Conservation (phyloP, 2,888 invertebrate genomes). For the Megastigmus dorsalis region DNA sequence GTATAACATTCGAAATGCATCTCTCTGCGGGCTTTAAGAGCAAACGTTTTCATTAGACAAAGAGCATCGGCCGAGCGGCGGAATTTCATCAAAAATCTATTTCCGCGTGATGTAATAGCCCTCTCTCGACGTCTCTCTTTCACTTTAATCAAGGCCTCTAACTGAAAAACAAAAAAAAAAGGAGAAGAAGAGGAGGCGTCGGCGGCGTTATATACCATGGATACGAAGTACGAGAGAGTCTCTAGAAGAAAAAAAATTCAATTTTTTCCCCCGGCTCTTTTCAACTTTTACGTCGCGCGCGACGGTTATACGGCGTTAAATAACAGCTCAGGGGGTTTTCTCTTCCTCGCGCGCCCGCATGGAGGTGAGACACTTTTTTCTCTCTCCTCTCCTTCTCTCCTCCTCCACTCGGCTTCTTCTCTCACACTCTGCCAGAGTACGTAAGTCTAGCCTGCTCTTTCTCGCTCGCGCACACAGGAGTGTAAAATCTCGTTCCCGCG, state of each 20-base stretch:
- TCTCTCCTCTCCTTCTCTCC: no score
- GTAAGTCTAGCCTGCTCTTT: constrained; percentile 3
- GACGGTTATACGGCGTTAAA: no score
- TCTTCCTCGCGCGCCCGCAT: constrained; percentile 4
- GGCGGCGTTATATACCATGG: no score
- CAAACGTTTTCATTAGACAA: no score
- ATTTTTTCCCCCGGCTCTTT: neutral
- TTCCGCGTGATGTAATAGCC: no score
- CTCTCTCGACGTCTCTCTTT: no score
- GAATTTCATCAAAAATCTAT: no score
- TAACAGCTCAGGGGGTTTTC: neutral
- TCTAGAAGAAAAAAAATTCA: constrained; percentile 2
- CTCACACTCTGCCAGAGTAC: no score
- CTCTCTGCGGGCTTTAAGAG: neutral
- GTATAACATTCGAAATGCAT: no score
- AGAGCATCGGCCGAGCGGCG: no score
- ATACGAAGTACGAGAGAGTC: neutral
- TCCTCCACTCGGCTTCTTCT: no score
- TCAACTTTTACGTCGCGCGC: neutral
- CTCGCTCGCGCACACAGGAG: neutral
- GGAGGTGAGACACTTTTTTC: constrained; percentile 32
- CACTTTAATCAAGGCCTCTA: neutral
- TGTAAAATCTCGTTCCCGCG: neutral
- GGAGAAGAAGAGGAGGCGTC: neutral
- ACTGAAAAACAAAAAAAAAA: neutral